Conservation (phyloP, 2,888 invertebrate species). For the Anagyrus pseudococci region DNA sequence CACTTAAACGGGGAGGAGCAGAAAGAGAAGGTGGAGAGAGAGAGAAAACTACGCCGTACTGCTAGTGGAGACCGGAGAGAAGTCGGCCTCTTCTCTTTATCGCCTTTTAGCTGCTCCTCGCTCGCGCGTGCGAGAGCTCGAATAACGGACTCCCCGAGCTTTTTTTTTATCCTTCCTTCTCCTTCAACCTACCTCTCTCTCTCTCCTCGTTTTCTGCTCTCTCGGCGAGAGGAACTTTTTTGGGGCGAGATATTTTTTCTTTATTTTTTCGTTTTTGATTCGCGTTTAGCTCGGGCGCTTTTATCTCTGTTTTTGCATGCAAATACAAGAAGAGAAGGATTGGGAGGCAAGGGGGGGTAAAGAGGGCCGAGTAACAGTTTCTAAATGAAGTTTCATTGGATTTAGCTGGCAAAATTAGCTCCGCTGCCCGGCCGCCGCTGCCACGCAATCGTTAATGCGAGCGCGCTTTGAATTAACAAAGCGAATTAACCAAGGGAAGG, state of each 20-base stretch:
- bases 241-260: not conserved
- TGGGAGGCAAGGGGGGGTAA: too few species aligned
- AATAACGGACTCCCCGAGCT: constrained; percentile 31
- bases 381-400: too few species aligned
- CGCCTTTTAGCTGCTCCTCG: constrained; percentile 25
- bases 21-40: not conserved
- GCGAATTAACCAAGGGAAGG: too few species aligned
- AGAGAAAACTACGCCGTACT: too few species aligned
- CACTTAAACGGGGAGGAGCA: not conserved
- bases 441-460: too few species aligned
- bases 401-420: too few species aligned
- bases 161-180: too few species aligned
- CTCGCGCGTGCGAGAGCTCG: constrained; percentile 7
- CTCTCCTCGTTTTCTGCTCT: not conserved
- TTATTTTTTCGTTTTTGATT: not conserved
- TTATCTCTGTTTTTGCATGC: not conserved
- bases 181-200: too few species aligned
- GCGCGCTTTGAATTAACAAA: too few species aligned
- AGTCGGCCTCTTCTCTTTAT: constrained; percentile 28
- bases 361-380: too few species aligned
- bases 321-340: too few species aligned
- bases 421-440: too few species aligned
- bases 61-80: constrained; percentile 2
- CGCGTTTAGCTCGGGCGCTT: not conserved
- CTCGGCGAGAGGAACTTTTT: not conserved